Base-by-base conservation (phyloP, 2,797 vertebrate genomes). In the Hylomyscus alleni region DNA sequence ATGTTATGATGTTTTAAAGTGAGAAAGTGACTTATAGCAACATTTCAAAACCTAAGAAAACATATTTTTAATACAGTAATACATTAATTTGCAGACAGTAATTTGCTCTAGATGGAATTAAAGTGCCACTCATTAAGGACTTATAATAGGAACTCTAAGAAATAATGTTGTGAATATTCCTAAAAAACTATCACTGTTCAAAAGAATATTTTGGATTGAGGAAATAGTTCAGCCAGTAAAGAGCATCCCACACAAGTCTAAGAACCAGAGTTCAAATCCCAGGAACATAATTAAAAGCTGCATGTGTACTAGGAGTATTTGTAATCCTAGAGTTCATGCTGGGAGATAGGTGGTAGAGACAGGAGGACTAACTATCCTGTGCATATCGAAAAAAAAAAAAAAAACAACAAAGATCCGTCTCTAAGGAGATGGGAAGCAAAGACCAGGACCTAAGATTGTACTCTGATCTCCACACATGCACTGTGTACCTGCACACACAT, bases 31-130 rank as follows among this genome's bases (percentile, higher is more conserved):
- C 8, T 31, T 83, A 20, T 84, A 54, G 81, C 44, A 47, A 58
- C 9, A 82, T 81, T 97, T 86, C 34, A 52, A 96, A 96, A 92
- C 19, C 9, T 6, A 93, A 92, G 29, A 89, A 88, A 80, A 82
- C 1, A 91, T 34, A 86, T 54, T n/a, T 22, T 87, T 72, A 75
- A 62, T 92, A 52, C 8, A 84, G 85, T 56, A 69, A 75, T 89
- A 47, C 17, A 87, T 88, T 72, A 56, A 82, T 73, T n/a, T 83
- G 12, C 1, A 58, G 50, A 78, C 37, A 29, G 69, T 19, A 65
- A 34, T 76, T 90, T 87, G 34, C 60, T 65, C 14, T 65, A 90
- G 65, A 52, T 20, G 31, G 14, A 3, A 17, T 52, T 92, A 81
- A 86, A 69, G 31, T 80, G 40, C 2, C 78, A 86, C 76, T 26